Percentiles rank a stretch among this genome's conserved stretches.
phyloP scores from a whole-genome alignment of 2,888 invertebrate genomes.

The Troilus luridus region DNA sequence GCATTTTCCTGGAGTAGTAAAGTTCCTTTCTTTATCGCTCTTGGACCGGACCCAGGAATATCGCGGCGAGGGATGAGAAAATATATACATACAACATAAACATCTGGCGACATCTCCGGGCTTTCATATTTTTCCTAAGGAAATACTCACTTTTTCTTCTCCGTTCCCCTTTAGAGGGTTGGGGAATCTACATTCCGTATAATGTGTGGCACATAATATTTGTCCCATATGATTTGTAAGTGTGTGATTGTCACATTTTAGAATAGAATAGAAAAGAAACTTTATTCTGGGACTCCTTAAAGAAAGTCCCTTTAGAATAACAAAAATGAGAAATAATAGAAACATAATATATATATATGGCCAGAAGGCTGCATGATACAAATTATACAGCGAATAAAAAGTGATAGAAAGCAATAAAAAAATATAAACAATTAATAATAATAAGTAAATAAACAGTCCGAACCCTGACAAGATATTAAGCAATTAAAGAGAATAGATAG shows the following conservation, averaged over 20 bases:
- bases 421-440: too few species aligned
- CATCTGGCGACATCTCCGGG: constrained; percentile 11
- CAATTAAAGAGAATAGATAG: too few species aligned
- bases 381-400: too few species aligned
- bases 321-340: too few species aligned
- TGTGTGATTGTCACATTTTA: not conserved
- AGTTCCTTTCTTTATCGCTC: not conserved
- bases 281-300: too few species aligned
- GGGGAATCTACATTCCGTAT: not conserved
- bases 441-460: too few species aligned
- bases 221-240: not conserved
- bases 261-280: not conserved
- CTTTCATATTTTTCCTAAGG: constrained; percentile 9
- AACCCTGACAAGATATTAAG: too few species aligned
- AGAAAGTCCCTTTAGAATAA: too few species aligned
- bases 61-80: not conserved
- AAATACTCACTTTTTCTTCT: constrained; percentile 14
- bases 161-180: not conserved
- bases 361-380: too few species aligned
- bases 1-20: not conserved
- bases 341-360: too few species aligned
- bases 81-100: constrained; percentile 30
- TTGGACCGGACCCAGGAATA: not conserved
- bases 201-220: not conserved
- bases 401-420: too few species aligned